A percentile compares a stretch with the other conserved stretches of the same genome.
Conservation (phyloP, 1,140 invertebrate species). For the Drosophila simulans region DNA sequence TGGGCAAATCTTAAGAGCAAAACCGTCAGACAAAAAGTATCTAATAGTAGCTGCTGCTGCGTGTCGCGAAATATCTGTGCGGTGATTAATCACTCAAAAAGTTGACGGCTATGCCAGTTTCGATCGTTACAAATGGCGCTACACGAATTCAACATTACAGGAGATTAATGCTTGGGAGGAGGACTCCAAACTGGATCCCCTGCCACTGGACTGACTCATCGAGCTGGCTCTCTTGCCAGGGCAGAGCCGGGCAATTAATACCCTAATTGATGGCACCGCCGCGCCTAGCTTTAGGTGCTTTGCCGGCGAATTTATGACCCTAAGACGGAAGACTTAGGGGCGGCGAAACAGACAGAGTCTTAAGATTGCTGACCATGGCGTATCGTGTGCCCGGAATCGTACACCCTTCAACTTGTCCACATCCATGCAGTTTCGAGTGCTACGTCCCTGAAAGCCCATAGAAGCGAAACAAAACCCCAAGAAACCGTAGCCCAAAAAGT, state of each 20-base stretch:
- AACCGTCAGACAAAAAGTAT: conserved; percentile 68
- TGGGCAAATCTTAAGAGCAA: conserved; percentile 66
- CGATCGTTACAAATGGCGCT: conserved; percentile 69
- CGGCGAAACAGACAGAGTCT: conserved; percentile 49
- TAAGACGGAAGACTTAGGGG: conserved; percentile 74
- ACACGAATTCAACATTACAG: conserved; percentile 67
- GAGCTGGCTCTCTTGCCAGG: conserved; percentile 4
- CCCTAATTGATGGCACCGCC: conserved; percentile 72
- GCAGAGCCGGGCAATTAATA: conserved; percentile 62
- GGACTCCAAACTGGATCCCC: conserved; percentile 11
- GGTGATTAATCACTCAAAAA: conserved; percentile 80
- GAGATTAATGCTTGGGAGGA: conserved; percentile 32
- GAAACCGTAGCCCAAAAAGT: conserved; percentile 15
- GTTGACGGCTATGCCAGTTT: conserved; percentile 42
- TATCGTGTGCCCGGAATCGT: conserved; percentile 53
- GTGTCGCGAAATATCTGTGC: conserved; percentile 67
- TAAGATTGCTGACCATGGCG: conserved; percentile 60
- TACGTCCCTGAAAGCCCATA: conserved; percentile 42
- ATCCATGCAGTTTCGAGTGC: conserved; percentile 33
- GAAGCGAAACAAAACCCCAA: conserved; percentile 3
- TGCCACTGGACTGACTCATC: conserved; percentile 16
- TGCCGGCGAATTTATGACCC: conserved; percentile 56
- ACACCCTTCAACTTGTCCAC: conserved; percentile 48
- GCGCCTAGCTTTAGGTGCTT: conserved; percentile 57
- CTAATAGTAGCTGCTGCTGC: conserved; percentile 71